Base-by-base conservation (phyloP, 1,140 invertebrate genomes). In the Matsumurasca onukii region DNA sequence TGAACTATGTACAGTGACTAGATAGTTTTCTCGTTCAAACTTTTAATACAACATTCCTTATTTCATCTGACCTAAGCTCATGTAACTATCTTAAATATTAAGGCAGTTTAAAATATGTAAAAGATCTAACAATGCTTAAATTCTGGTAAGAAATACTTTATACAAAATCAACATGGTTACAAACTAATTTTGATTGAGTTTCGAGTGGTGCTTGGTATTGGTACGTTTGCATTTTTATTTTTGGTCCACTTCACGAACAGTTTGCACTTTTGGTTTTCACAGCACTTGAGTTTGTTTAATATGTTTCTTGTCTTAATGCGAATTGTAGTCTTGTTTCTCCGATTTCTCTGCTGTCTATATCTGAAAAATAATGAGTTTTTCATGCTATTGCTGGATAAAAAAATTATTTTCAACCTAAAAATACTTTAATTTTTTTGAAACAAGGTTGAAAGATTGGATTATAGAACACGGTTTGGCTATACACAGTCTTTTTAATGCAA, bases 271-370 rank as follows among this genome's bases (percentile, higher is more conserved):
- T 55, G 51, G 25, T 27, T 29, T n/a, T 29, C 30, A n/a, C 22
- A 2, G 2, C 59, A 25, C 59, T 1, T 15, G 25, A 1, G 39
- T 31, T 1, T 20, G 2, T 1, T 20, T 25, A n/a, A n/a, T 29
- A 20, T n/a, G 3, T 51, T 51, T 3, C 30, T 61, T 29, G n/a
- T 15, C 24, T 68, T 73, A 49, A 74, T 29, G 73, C 73, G 39
- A 73, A 70, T 70, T 73, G 31, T 73, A 73, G 64, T 74, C 72
- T 59, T 74, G 72, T 48, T 74, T 73, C 39, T 73, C 27, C 72
- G 48, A 64, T 73, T 64, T 57, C 73, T 51, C 59, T 73, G 66
- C 31, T 73, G 72, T 13, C 73, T 65, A 48, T 74, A 74, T 57
- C 73, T 74, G 67, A 15, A 68, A 69, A 67, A 9, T n/a, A n/a